These are phyloP conservation scores for Cerceris rybyensis DNA, from an alignment of 2,888 invertebrate species.

Conservation along the genomic window DNA sequence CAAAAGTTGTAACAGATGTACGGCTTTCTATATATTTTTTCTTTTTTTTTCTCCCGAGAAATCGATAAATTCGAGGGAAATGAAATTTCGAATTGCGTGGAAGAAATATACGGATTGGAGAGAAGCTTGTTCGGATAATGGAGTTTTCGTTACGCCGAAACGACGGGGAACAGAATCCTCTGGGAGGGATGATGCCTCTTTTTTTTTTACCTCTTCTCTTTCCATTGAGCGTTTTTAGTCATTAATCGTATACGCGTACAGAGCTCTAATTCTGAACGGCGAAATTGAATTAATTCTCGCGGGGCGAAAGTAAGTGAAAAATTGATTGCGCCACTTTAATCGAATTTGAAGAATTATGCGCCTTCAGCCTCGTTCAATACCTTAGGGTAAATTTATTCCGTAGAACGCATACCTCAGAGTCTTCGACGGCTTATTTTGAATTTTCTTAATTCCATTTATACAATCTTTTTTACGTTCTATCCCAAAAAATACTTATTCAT, in stretches of 20 bases:
- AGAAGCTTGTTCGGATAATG: constrained; percentile 58
- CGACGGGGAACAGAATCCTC: constrained; percentile 53
- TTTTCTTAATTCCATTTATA: too few species aligned
- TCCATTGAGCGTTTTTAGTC: constrained; percentile 52
- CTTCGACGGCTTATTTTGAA: too few species aligned
- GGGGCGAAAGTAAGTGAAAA: constrained; percentile 46
- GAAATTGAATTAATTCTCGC: constrained; percentile 47
- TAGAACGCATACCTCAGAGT: too few species aligned
- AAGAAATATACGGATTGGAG: constrained; percentile 52
- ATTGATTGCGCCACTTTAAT: constrained; percentile 26
- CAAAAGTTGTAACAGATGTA: neutral
- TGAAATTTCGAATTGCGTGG: constrained; percentile 47
- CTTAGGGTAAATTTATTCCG: too few species aligned
- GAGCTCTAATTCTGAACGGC: constrained; percentile 53
- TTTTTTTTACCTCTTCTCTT: constrained; percentile 25
- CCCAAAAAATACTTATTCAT: too few species aligned
- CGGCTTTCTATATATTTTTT: too few species aligned
- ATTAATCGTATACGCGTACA: constrained; percentile 42
- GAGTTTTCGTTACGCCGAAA: constrained; percentile 61
- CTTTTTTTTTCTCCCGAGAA: neutral
- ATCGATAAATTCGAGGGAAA: constrained; percentile 25
- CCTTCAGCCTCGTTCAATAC: too few species aligned
- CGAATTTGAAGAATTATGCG: neutral
- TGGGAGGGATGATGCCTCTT: constrained; percentile 47
- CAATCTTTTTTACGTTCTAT: too few species aligned